Base-by-base conservation (phyloP, 53 echinoderm and acorn worm species). In the Zoroaster sp. region DNA sequence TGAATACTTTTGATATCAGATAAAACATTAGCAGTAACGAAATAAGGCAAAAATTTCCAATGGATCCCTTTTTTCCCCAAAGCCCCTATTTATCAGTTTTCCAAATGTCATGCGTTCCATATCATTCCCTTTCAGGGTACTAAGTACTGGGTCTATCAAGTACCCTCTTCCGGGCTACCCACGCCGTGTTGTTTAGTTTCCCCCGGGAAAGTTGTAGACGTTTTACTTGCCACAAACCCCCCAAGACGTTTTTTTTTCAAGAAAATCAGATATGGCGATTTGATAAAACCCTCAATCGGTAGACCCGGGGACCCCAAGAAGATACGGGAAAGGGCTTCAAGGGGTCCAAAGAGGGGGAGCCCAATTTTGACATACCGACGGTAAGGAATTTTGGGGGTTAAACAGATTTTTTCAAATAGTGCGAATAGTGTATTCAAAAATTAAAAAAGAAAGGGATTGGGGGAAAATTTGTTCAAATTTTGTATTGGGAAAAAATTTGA, bases 161-260 rank as follows among this genome's bases (percentile, higher is more conserved):
- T 90, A 88, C 41, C 78, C 87, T 41, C 69, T 90, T 66, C 53
- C 92, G 0, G 96, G 94, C 13, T 96, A 93, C 72, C 96, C 96
- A 2, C 74, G 91, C 7, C 92, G 77, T 0, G 83, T 96, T 21
- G 78, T 75, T 3, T 93, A 96, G 68, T 76, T 96, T 93, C 93
- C 10, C 86, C 93, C 5, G 92, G 89, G 11, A 83, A 90, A 21
- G 90, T 78, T 23, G 72, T 96, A 9, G 96, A 96, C 77, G 96
- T 90, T 11, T 90, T 78, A 1, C 66, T 96, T 4, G 23, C 96
- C 0, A 88, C 74, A 91, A 86, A 89, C 42, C 88, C 13, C 71
- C 83, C 25, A 93, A 94, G 88, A 96, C 96, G 9, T 96, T 89
- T 83, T 96, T 96, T 92, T 92, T 96, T 55, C 92, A 96, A 44